These are phyloP conservation scores for Synanceia verrucosa DNA, from an alignment of 2,797 vertebrate species.

Conservation along the genomic window DNA sequence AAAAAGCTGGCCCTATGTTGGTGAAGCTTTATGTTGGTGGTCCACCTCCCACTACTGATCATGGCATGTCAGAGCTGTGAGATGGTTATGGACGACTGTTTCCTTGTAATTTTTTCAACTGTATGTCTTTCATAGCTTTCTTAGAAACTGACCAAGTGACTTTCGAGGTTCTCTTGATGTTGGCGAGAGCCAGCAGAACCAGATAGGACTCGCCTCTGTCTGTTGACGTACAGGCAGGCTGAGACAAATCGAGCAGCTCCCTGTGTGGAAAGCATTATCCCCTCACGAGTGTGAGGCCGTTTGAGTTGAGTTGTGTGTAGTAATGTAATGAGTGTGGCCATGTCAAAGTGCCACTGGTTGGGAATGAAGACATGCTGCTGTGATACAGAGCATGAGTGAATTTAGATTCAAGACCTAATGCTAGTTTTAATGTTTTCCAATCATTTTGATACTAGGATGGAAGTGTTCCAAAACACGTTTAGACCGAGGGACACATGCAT, in stretches of 20 bases:
- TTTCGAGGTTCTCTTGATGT: background rate
- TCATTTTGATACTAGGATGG: background rate
- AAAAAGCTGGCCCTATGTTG: slow-evolving; percentile 5
- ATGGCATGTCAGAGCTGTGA: slow-evolving; percentile 41
- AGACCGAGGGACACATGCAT: background rate
- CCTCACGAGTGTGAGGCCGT: slow-evolving; percentile 50
- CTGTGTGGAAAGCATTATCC: slow-evolving; percentile 49
- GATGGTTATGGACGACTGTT: slow-evolving; percentile 34
- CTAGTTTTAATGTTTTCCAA: background rate
- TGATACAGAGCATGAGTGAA: slow-evolving; percentile 1
- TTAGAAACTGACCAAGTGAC: background rate
- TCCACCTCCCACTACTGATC: slow-evolving; percentile 29
- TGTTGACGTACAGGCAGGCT: slow-evolving; percentile 27
- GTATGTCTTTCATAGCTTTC: background rate
- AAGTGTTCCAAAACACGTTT: background rate
- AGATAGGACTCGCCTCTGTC: slow-evolving; percentile 22
- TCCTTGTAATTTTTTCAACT: slow-evolving; percentile 44
- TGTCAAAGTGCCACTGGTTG: slow-evolving; percentile 40
- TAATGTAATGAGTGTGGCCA: slow-evolving; percentile 62
- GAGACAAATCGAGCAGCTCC: slow-evolving; percentile 46
- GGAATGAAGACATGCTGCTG: slow-evolving; percentile 13
- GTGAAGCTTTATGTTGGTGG: background rate
- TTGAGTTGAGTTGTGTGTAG: slow-evolving; percentile 52
- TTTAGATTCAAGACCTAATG: background rate
- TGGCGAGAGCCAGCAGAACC: slow-evolving; percentile 26